Evolutionary conservation across 2,888 invertebrate genomes (phyloP).

Genomic region (Diarsia mendica): DNA sequence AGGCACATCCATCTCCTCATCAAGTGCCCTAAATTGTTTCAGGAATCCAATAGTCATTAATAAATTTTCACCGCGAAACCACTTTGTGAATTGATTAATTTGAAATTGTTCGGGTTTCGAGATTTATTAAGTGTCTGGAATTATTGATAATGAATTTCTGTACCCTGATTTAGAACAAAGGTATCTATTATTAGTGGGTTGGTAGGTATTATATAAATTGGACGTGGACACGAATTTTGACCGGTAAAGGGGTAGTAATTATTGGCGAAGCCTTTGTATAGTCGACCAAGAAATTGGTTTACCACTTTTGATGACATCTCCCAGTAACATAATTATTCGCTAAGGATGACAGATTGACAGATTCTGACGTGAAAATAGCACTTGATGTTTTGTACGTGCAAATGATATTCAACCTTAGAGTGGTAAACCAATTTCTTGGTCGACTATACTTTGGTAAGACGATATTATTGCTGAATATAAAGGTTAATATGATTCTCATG

Average conservation of each 20-base stretch:
- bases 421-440: too few relatives aligned
- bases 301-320: too few relatives aligned
- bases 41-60: constrained; percentile 55
- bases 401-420: too few relatives aligned
- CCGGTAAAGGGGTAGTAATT: not conserved
- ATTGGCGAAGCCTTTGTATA: not conserved
- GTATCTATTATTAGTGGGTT: constrained; percentile 7
- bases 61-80: constrained; percentile 55
- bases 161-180: constrained; percentile 27
- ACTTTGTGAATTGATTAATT: constrained; percentile 59
- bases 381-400: too few relatives aligned
- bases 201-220: constrained; percentile 5
- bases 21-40: constrained; percentile 43
- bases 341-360: too few relatives aligned
- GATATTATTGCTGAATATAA: not conserved
- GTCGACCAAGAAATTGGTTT: too few relatives aligned
- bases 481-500: not conserved
- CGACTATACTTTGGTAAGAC: not conserved
- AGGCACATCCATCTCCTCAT: constrained; percentile 22
- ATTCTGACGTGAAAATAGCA: too few relatives aligned
- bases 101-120: constrained; percentile 38
- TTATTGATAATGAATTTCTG: constrained; percentile 49
- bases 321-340: too few relatives aligned
- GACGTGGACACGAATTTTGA: not conserved
- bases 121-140: constrained; percentile 55